Evolutionary conservation across 2,888 invertebrate genomes (phyloP).

Genomic region (Gnatocerus cornutus): DNA sequence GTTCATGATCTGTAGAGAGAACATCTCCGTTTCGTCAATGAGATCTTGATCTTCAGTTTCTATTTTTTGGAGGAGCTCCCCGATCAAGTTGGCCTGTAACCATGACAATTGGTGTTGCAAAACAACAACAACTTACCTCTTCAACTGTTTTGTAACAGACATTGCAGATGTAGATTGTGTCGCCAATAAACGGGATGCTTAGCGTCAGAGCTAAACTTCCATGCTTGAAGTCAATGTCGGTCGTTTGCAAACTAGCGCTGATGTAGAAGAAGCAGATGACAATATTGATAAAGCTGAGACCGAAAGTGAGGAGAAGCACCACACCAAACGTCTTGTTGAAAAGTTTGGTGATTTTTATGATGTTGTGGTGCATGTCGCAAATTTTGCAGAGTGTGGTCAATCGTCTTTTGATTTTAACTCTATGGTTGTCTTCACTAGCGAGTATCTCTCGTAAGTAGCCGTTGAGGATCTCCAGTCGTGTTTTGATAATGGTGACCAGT

Average conservation of each 20-base stretch:
- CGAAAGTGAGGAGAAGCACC: constrained; percentile 9
- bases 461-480: constrained; percentile 2
- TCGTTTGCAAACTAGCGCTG: constrained; percentile 6
- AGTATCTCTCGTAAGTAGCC: not conserved
- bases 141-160: constrained; percentile 58
- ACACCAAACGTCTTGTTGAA: constrained; percentile 22
- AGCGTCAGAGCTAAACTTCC: not conserved
- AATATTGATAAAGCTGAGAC: constrained; percentile 7
- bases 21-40: constrained; percentile 14
- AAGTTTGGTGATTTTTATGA: constrained; percentile 3
- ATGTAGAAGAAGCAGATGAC: constrained; percentile 18
- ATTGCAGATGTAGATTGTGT: constrained; percentile 57
- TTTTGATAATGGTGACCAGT: not conserved
- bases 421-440: not conserved
- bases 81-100: constrained; percentile 61
- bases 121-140: constrained; percentile 54
- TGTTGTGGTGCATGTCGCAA: constrained; percentile 13
- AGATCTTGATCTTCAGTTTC: constrained; percentile 19
- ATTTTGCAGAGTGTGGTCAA: constrained; percentile 17
- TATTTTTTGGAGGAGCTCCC: constrained; percentile 58
- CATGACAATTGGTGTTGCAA: too few relatives aligned
- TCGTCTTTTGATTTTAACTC: not conserved
- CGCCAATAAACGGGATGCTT: constrained; percentile 50
- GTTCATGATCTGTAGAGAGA: constrained; percentile 18
- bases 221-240: constrained; percentile 9